Evolutionary conservation across 53 echinoderm and acorn worm genomes (phyloP), one percentile per base, ranked within the genome.

Genomic region (Luidia sarsii): DNA sequence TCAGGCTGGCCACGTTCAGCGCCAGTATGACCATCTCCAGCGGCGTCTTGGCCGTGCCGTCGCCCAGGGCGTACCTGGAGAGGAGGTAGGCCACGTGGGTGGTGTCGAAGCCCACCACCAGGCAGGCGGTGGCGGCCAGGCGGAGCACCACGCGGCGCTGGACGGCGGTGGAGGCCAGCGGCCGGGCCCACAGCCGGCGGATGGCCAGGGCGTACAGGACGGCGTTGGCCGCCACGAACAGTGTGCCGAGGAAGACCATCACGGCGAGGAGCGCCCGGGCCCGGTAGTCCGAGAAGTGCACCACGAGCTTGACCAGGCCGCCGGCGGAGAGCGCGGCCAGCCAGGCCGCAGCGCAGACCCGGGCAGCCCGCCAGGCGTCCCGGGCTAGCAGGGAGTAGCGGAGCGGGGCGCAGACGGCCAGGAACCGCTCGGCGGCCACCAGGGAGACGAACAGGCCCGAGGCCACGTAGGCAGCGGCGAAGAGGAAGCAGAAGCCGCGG

Each of bases 401-500:
- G 31, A 48, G 48, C 50, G 50, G 49, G 29, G 13, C 33, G 14
- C 8, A 59, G n/a, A 59, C 60, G 33, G 77, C 77, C 3, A 77
- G 48, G 13, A 77, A 45, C 8, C 60, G 60, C 37, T 77, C 77
- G 15, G 28, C 21, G 29, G 77, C 61, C 2, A 77, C 77, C 29
- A 77, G 9, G 7, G 33, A 60, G 4, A 77, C 62, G 31, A 77
- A 77, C 22, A 77, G 33, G 31, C 77, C 31, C 3, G 77, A 36
- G 3, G 77, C 77, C 0, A 77, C 77, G 57, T 77, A 77, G 46
- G 29, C 43, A 8, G 37, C 22, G 19, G 49, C 48, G 7, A 77
- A 60, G 19, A 77, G 16, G 48, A 77, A 61, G 45, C 77, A 77
- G 48, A 61, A 77, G 4, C 48, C 60, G 21, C 20, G 45, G 32